These are phyloP conservation scores for Sandelia bainsii DNA, from an alignment of 2,797 vertebrate species.

Conservation along the genomic window DNA sequence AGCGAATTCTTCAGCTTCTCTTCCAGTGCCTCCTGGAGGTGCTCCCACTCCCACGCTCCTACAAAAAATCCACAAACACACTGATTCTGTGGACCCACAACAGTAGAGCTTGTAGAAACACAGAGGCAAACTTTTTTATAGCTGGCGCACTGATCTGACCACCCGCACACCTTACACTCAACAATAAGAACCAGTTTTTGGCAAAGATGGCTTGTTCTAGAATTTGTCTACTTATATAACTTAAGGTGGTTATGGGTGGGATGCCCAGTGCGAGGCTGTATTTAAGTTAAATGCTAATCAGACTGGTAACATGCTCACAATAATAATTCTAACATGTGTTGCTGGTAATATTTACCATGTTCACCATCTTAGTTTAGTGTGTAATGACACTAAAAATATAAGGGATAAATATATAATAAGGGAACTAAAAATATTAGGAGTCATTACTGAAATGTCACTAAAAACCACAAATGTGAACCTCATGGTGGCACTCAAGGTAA, in stretches of 20 bases:
- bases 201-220: slow-evolving; percentile 48
- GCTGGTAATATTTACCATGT: not conserved
- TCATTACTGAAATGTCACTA: too few relatives aligned
- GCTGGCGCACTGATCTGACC: slow-evolving; percentile 36
- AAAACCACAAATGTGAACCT: too few relatives aligned
- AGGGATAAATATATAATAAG: too few relatives aligned
- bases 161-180: slow-evolving; percentile 49
- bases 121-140: slow-evolving; percentile 31
- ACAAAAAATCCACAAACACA: slow-evolving; percentile 67
- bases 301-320: not conserved
- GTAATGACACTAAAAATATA: not conserved
- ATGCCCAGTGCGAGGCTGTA: not conserved
- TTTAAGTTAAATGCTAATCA: not conserved
- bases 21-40: slow-evolving; percentile 90
- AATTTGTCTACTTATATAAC: slow-evolving; percentile 52
- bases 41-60: slow-evolving; percentile 96
- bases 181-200: slow-evolving; percentile 36
- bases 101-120: slow-evolving; percentile 44
- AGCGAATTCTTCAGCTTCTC: slow-evolving; percentile 92
- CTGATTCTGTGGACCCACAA: slow-evolving; percentile 44
- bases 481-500: too few relatives aligned
- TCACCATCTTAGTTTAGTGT: not conserved
- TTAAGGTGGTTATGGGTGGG: slow-evolving; percentile 21
- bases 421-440: too few relatives aligned
- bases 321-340: not conserved